phyloP scores from a whole-genome alignment of 2,888 invertebrate species.

The Hemaris fuciformis region DNA sequence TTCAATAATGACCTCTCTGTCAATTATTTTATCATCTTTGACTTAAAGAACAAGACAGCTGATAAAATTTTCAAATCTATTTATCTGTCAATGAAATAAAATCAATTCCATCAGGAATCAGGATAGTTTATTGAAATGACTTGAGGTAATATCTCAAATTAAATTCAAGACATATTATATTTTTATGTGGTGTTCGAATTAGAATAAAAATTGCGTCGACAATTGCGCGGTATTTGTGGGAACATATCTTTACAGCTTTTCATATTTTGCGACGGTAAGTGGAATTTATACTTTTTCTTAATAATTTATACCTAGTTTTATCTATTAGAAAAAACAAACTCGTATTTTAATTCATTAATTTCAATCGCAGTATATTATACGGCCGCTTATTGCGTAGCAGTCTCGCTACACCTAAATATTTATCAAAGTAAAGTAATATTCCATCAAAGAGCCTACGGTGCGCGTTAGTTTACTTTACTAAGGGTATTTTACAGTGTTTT shows the following conservation, averaged over 20 bases:
- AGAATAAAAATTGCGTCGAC: background rate
- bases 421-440: background rate
- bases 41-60: background rate
- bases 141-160: background rate
- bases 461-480: background rate
- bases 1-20: background rate
- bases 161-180: background rate
- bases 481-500: conserved; percentile 38
- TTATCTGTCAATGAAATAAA: background rate
- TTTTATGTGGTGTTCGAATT: background rate
- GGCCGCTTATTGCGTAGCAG: background rate
- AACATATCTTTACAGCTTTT: background rate
- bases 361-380: background rate
- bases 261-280: background rate
- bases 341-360: background rate
- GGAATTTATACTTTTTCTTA: background rate
- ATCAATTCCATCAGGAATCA: background rate
- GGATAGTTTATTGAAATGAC: background rate
- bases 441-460: background rate
- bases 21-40: background rate
- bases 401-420: background rate
- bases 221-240: background rate
- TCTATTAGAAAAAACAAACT: background rate
- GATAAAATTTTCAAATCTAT: conserved; percentile 4
- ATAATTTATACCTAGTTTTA: background rate